Evolutionary conservation across 2,113 vertebrate genomes (phyloP), one percentile per base, ranked within the genome.

Genomic region (Vombatus ursinus): DNA sequence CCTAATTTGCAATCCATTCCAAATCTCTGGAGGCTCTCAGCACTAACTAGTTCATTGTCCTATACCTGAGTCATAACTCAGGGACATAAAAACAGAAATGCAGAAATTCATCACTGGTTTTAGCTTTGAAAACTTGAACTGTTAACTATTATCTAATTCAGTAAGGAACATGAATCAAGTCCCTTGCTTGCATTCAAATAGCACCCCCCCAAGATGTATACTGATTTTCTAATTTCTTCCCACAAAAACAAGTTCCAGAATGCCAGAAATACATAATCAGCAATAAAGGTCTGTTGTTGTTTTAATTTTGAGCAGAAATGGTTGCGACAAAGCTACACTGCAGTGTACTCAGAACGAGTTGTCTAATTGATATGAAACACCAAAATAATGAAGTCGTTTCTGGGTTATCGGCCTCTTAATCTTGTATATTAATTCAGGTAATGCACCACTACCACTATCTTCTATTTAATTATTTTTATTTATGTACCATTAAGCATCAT

Each of bases 401-500:
- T 98, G 97, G 91, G 96, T 97, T 98, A 98, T 96, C 98, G 96
- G 94, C 89, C 96, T 98, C 96, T 97, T 98, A 98, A 98, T 98
- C 97, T 98, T 92, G 37, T 96, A 98, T 98, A 98, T 97, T 98
- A 98, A 98, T 98, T 98, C 97, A 98, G 96, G 97, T 96, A 98
- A 97, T 96, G 96, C 97, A 96, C 95, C 96, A 96, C 95, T 96
- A 98, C 94, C 94, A 97, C 94, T 93, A 95, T 95, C 28, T 96
- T 96, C 96, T 94, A 97, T 97, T 98, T 97, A 98, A 98, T 98
- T 98, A 98, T 98, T 99, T 98, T 98, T 98, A 98, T 98, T 98
- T 98, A 98, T 98, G 96, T 98, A 94, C 97, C 98, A 98, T 98
- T 98, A 98, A 98, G 94, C 96, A 97, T 97, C 94, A 96, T 98